phyloP scores from a whole-genome alignment of 37 sponge, comb jelly and placozoan species.

The Haliclona indistincta region DNA sequence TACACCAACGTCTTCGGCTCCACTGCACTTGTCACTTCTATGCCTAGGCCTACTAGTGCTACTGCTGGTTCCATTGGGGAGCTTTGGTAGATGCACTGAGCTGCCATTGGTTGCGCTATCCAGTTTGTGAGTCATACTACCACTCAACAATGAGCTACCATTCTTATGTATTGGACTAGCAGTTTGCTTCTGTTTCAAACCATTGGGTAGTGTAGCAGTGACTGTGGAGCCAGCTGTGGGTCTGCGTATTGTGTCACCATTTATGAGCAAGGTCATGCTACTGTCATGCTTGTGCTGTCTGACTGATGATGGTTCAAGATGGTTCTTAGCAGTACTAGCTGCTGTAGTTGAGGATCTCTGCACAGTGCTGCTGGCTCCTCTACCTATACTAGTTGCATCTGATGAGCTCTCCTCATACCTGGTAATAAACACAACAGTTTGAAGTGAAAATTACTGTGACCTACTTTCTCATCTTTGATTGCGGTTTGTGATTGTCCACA shows the following conservation, averaged over 20 bases:
- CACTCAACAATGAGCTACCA: no score
- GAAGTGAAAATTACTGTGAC: no score
- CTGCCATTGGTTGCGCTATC: neutral
- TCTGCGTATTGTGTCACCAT: no score
- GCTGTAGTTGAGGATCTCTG: neutral
- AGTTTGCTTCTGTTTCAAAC: neutral
- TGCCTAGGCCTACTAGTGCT: neutral
- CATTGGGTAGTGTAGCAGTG: no score
- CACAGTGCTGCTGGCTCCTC: neutral
- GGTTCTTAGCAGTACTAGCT: neutral
- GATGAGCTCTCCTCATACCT: slow-evolving; percentile 40
- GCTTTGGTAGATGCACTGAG: no score
- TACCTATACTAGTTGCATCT: slow-evolving; percentile 23
- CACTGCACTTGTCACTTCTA: no score
- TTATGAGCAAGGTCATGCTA: no score
- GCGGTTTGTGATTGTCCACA: slow-evolving; percentile 31
- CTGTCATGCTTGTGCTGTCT: no score
- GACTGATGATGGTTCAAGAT: neutral
- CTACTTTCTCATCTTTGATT: slow-evolving; percentile 24
- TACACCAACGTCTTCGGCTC: no score
- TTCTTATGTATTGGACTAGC: neutral
- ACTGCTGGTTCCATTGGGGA: neutral
- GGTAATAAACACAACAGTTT: no score
- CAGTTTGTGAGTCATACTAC: neutral
- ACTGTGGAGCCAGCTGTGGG: no score